Conservation (phyloP, 2,113 vertebrate genomes). For the Forbesichthys agassizii region DNA sequence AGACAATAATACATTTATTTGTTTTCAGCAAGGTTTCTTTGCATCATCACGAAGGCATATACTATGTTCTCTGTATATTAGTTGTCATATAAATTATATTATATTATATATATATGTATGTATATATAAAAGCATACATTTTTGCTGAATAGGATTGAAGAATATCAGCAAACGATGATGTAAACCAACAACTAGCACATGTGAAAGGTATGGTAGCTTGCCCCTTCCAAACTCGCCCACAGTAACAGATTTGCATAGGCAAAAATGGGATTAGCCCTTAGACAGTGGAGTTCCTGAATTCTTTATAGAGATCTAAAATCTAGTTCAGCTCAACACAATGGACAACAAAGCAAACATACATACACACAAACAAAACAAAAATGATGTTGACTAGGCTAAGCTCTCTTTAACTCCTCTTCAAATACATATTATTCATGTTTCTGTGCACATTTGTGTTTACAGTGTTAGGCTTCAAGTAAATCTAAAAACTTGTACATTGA, state of each 20-base stretch:
- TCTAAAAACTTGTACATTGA: conserved; percentile 77
- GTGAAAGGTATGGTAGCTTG: conserved; percentile 60
- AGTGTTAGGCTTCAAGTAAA: conserved; percentile 87
- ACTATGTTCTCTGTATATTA: conserved; percentile 73
- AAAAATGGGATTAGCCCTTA: conserved; percentile 85
- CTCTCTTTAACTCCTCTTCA: conserved; percentile 65
- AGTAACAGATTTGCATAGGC: conserved; percentile 85
- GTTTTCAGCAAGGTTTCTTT: conserved; percentile 71
- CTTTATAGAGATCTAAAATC: conserved; percentile 77
- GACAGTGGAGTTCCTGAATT: conserved; percentile 84
- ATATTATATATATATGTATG: conserved; percentile 42
- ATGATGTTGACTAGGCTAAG: conserved; percentile 67
- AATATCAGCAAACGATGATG: conserved; percentile 79
- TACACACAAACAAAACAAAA: conserved; percentile 50
- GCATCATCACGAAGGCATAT: conserved; percentile 77
- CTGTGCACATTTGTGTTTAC: conserved; percentile 80
- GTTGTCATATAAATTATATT: conserved; percentile 30
- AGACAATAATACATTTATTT: conserved; percentile 77
- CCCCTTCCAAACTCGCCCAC: conserved; percentile 68
- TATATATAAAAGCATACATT: conserved; percentile 53
- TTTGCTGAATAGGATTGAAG: conserved; percentile 78
- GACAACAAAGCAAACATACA: conserved; percentile 64
- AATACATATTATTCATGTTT: conserved; percentile 66
- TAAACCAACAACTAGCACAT: conserved; percentile 78
- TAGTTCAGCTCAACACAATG: conserved; percentile 77